Evolutionary conservation across 2,113 vertebrate species (phyloP).

Genomic region (Ailuropoda melanoleuca): DNA sequence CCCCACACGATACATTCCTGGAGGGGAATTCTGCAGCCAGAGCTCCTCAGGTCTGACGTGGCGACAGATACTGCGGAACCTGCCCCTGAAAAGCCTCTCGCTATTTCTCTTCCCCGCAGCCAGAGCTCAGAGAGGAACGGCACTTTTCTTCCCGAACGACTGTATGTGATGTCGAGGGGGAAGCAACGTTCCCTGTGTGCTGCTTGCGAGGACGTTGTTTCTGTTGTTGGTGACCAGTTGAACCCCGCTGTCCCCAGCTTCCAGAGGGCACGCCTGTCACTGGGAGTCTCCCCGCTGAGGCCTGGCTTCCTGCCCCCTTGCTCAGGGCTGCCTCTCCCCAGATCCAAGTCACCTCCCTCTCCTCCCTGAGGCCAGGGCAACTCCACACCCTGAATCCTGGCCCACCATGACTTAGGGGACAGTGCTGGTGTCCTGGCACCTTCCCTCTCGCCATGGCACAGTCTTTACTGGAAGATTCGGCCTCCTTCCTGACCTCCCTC

Average conservation of each 20-base stretch:
- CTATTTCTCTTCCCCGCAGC: not conserved
- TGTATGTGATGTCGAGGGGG: not conserved
- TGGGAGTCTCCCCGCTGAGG: not conserved
- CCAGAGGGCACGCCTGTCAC: not conserved
- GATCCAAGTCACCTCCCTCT: not conserved
- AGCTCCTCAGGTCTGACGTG: not conserved
- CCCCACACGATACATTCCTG: not conserved
- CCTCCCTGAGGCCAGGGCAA: not conserved
- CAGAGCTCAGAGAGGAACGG: not conserved
- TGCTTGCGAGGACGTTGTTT: conserved; percentile 29
- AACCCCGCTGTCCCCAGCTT: not conserved
- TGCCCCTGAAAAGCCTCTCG: not conserved
- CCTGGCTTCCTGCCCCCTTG: not conserved
- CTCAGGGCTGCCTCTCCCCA: not conserved
- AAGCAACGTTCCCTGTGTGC: not conserved
- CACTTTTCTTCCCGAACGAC: conserved; percentile 20
- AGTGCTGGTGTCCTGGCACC: too few species aligned
- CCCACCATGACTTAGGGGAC: not conserved
- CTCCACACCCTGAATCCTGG: not conserved
- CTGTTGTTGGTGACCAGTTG: not conserved
- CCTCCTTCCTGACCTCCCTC: not conserved
- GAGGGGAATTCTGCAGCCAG: not conserved
- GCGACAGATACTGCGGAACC: not conserved
- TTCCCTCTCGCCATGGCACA: not conserved
- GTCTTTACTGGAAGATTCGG: not conserved